A percentile compares a stretch with the other conserved stretches of the same genome.
Conservation (phyloP, 2,797 vertebrate genomes). For the Enteromius mattozi region DNA sequence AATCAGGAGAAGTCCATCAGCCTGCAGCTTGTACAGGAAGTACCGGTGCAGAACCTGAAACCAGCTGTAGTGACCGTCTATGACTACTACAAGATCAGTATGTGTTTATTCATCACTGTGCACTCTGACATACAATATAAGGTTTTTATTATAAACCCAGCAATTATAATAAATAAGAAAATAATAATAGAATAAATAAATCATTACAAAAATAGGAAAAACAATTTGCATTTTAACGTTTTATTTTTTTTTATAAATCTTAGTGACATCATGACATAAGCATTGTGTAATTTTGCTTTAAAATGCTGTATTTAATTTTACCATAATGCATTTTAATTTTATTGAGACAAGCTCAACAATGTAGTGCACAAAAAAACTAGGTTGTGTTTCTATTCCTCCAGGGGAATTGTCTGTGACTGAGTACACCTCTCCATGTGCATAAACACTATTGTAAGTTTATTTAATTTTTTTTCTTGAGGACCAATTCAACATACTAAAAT, state of each 20-base stretch:
- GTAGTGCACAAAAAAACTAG: background rate
- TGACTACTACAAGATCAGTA: constrained; percentile 82
- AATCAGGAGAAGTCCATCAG: constrained; percentile 43
- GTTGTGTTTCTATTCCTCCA: constrained; percentile 54
- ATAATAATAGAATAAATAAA: background rate
- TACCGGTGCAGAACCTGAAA: constrained; percentile 73
- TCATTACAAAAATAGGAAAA: background rate
- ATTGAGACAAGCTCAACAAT: background rate
- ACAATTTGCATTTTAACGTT: background rate
- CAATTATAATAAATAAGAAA: background rate
- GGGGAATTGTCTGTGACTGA: constrained; percentile 72
- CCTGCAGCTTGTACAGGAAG: constrained; percentile 66
- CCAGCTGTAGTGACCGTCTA: constrained; percentile 76
- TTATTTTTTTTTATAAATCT: constrained; percentile 4
- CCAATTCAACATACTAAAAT: background rate
- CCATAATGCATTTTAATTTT: background rate
- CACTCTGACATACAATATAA: background rate
- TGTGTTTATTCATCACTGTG: constrained; percentile 32
- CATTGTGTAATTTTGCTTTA: background rate
- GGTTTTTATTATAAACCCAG: background rate
- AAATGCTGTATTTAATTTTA: background rate
- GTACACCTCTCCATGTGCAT: constrained; percentile 73
- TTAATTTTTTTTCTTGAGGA: background rate
- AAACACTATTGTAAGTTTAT: constrained; percentile 64
- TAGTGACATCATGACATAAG: background rate